Conservation (phyloP, 2,888 invertebrate genomes). For the Leistus spinibarbis region DNA sequence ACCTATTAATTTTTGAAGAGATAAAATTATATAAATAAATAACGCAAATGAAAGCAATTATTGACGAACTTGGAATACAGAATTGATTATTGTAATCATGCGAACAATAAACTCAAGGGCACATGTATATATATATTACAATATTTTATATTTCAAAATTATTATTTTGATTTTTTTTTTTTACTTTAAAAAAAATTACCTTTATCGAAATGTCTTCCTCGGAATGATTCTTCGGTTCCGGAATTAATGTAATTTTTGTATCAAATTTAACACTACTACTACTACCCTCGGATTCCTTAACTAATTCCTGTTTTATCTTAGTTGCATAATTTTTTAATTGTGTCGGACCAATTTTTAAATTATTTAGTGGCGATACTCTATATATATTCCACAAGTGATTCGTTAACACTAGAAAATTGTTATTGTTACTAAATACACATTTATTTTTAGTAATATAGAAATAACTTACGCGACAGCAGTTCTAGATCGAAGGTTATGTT, state of each 20-base stretch:
- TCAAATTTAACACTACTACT: conserved; percentile 50
- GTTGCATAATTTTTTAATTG: conserved; percentile 52
- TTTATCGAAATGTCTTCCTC: not conserved
- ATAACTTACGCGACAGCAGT: conserved; percentile 13
- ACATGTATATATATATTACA: not conserved
- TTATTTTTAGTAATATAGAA: too few species aligned
- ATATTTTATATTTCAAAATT: not conserved
- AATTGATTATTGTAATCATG: too few species aligned
- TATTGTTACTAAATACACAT: not conserved
- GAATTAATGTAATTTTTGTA: conserved; percentile 46
- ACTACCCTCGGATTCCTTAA: conserved; percentile 43
- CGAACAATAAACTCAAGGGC: too few species aligned
- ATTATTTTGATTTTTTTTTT: not conserved
- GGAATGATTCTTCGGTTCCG: not conserved
- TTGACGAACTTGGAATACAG: too few species aligned
- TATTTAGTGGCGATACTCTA: conserved; percentile 52
- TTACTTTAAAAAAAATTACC: not conserved
- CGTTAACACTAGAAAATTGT: conserved; percentile 47
- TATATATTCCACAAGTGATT: conserved; percentile 52
- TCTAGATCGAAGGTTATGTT: conserved; percentile 10
- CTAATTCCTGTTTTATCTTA: conserved; percentile 51
- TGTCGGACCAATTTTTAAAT: conserved; percentile 43
- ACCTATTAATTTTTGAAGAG: too few species aligned
- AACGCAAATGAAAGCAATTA: too few species aligned
- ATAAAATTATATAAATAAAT: too few species aligned